Conservation (phyloP, 53 echinoderm and acorn worm species). For the Antedon mediterranea region DNA sequence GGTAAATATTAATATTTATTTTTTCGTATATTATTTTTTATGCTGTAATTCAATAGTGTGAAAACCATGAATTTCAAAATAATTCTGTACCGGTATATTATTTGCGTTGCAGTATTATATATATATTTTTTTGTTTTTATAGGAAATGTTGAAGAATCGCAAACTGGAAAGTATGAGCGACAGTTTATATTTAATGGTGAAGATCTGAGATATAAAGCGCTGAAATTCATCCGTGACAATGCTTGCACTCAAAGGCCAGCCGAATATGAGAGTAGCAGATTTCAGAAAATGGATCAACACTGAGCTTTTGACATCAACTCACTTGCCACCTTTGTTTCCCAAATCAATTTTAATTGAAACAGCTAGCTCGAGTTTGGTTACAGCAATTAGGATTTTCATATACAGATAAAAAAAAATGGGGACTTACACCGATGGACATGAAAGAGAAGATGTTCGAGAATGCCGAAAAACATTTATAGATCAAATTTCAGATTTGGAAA, state of each 20-base stretch:
- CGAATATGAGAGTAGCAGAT: background rate
- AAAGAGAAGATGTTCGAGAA: constrained; percentile 2
- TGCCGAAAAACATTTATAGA: background rate
- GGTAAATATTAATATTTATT: too few species aligned
- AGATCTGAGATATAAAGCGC: too few species aligned
- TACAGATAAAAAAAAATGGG: constrained; percentile 10
- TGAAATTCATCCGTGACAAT: background rate
- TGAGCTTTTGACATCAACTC: background rate
- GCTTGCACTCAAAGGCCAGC: background rate
- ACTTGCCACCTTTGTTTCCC: background rate
- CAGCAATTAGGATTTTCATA: constrained; percentile 1
- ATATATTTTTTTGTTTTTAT: too few species aligned
- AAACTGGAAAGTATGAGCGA: too few species aligned
- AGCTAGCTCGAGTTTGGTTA: background rate
- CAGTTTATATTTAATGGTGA: too few species aligned
- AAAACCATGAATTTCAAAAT: too few species aligned
- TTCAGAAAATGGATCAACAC: background rate
- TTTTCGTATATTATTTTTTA: too few species aligned
- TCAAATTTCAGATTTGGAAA: background rate
- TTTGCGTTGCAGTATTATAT: too few species aligned
- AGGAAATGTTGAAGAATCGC: too few species aligned
- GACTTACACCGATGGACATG: constrained; percentile 9
- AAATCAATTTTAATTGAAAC: background rate
- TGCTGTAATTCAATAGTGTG: too few species aligned
- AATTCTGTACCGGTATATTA: too few species aligned